Base-by-base conservation (phyloP, 2,888 invertebrate species). In the Ennomos quercinarius region DNA sequence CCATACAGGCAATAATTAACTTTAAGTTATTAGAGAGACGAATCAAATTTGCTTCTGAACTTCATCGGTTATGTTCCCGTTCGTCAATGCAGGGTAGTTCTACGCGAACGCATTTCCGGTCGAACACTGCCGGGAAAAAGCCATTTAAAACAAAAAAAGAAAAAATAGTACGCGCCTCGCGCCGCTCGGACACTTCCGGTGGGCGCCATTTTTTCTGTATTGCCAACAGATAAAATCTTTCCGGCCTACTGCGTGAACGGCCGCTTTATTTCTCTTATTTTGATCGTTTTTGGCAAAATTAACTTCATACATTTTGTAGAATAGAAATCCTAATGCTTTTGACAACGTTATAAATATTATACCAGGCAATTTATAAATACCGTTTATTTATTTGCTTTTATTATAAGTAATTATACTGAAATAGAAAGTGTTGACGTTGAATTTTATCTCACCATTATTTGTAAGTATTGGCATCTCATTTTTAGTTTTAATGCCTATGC, bases 161-260 rank as follows among this genome's bases (percentile, higher is more conserved):
- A 89, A 89, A 91, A 91, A 90, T 90, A 85, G 91, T 91, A 87
- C 89, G 88, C 85, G 90, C 89, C 82, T 88, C 85, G 85, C 89
- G 87, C 88, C 86, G 89, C 86, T 92, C 89, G 92, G 92, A 91
- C 92, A 91, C 92, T 92, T 92, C 92, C 92, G 92, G 92, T 92
- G 91, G 91, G 88, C 92, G 91, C 92, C 90, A 91, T 92, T 92
- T 91, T 92, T 92, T 91, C 91, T 92, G 90, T 92, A 92, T 91
- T 91, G 91, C 90, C 88, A 91, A 89, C 91, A 90, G 92, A 92
- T 92, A 92, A 91, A 92, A 92, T 92, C 92, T 92, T 92, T 92
- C 91, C 91, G 87, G 86, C 88, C 90, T 91, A 90, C 89, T 91
- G 91, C 91, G 77, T 89, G 80, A 82, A 87, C 89, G 83, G 83